phyloP scores from a whole-genome alignment of 2,888 invertebrate genomes.

The Rhamnusium bicolor region DNA sequence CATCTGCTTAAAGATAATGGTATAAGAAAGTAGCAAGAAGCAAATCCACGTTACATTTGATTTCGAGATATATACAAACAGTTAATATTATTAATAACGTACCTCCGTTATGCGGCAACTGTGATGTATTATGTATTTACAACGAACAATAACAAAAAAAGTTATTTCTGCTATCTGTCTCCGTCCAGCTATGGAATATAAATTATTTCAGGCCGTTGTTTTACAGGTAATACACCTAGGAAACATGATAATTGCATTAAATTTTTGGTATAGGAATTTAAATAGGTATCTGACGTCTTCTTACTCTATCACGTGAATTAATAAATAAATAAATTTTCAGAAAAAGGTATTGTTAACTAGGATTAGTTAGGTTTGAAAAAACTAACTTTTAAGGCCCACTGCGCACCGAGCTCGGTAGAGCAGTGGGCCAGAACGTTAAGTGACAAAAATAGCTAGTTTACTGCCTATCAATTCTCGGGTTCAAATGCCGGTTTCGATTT shows the following conservation, averaged over 20 bases:
- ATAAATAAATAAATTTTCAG: too few species aligned
- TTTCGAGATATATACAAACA: neutral
- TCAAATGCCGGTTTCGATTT: too few species aligned
- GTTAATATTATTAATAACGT: neutral
- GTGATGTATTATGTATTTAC: neutral
- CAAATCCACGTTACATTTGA: neutral
- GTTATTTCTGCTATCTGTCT: neutral
- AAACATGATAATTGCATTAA: neutral
- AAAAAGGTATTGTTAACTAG: too few species aligned
- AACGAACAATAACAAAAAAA: neutral
- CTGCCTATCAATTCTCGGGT: too few species aligned
- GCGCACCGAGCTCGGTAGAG: too few species aligned
- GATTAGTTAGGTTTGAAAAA: too few species aligned
- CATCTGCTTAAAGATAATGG: constrained; percentile 3
- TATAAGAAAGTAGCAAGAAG: neutral
- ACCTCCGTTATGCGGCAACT: neutral
- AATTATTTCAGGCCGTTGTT: neutral
- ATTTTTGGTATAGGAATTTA: too few species aligned
- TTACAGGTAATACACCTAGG: neutral
- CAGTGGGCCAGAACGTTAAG: too few species aligned
- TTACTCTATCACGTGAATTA: too few species aligned
- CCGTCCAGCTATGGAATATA: neutral
- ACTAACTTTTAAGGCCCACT: too few species aligned
- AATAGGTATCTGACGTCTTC: too few species aligned
- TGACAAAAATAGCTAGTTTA: too few species aligned